A percentile compares a stretch with the other conserved stretches of the same genome.
Evolutionary conservation across 2,888 invertebrate species (phyloP).

Genomic region (Ditylenchus weischeri): DNA sequence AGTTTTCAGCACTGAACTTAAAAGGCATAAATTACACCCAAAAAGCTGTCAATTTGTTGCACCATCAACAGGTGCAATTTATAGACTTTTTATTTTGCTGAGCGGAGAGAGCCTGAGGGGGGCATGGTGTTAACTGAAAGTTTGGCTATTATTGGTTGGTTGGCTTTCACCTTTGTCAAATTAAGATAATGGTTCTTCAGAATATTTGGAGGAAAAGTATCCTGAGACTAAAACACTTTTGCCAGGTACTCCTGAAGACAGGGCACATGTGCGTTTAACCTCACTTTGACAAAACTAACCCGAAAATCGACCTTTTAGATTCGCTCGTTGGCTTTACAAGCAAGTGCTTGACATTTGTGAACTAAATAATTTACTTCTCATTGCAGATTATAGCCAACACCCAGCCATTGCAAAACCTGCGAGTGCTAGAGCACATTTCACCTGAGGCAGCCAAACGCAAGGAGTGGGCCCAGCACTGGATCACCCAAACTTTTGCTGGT

Average conservation of each 20-base stretch:
- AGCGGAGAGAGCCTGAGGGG: slow-evolving; percentile 21
- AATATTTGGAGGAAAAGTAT: slow-evolving; percentile 74
- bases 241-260: slow-evolving; percentile 68
- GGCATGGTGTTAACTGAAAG: slow-evolving; percentile 67
- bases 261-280: slow-evolving; percentile 66
- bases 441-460: slow-evolving; percentile 25
- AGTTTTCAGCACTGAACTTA: slow-evolving; percentile 72
- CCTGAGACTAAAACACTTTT: slow-evolving; percentile 63
- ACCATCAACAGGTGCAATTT: slow-evolving; percentile 48
- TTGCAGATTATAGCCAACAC: slow-evolving; percentile 35
- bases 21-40: slow-evolving; percentile 89
- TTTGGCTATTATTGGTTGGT: slow-evolving; percentile 71
- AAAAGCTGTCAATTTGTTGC: slow-evolving; percentile 61
- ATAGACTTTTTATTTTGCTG: slow-evolving; percentile 1
- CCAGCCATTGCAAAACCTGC: slow-evolving; percentile 40
- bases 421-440: slow-evolving; percentile 25
- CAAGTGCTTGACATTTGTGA: slow-evolving; percentile 15
- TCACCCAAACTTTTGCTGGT: slow-evolving; percentile 29
- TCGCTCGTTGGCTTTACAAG: slow-evolving; percentile 49
- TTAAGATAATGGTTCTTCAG: slow-evolving; percentile 56
- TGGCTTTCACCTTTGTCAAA: no score
- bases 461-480: slow-evolving; percentile 39
- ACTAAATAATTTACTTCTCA: neutral
- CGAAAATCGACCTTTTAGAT: slow-evolving; percentile 66
- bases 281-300: no score